Base-by-base conservation (phyloP, 2,888 invertebrate species). In the Drosophila falleni region DNA sequence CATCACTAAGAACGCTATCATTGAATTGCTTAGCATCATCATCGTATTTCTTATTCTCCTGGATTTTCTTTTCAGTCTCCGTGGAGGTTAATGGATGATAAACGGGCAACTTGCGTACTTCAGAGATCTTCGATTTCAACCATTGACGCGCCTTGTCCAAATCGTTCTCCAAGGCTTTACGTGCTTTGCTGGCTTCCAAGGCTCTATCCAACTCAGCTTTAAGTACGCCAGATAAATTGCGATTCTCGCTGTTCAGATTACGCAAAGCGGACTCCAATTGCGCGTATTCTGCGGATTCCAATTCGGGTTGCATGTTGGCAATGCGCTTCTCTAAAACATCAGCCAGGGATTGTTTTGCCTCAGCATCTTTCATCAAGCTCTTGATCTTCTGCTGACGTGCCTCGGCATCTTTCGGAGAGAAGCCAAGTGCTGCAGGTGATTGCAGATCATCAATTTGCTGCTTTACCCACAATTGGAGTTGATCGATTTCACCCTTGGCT, bases 251-350 rank as follows among this genome's bases (percentile, higher is more conserved):
- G 23, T 95, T 95, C 0, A 98, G 92, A 86, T 95, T 95, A 74
- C 95, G 95, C 42, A 98, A 92, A 37, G 96, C 95, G 0, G 95
- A 94, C 90, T 97, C 96, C 53, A 98, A 92, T 90, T 96, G 95
- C 78, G 96, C 95, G 80, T 97, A 96, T 92, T 98, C 98, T 0
- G 95, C 95, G 6, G 96, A 95, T 91, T 98, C 98, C 39, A 98
- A 92, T 91, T 98, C 98, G 67, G 96, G 95, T 87, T 96, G 95
- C 93, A 98, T 96, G 78, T 97, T 96, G 70, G 95, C 95, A 13
- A 97, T 95, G 67, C 97, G 95, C 92, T 97, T 97, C 81, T 97
- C 96, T 29, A 98, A 93, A 0, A 96, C 96, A 82, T 97, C 97
- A 64, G 97, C 95, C 5, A 97, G 94, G 0, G 96, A 95, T 87